Evolutionary conservation across 2,113 vertebrate genomes (phyloP), one percentile per base, ranked within the genome.

Genomic region (Apodemus sylvaticus): DNA sequence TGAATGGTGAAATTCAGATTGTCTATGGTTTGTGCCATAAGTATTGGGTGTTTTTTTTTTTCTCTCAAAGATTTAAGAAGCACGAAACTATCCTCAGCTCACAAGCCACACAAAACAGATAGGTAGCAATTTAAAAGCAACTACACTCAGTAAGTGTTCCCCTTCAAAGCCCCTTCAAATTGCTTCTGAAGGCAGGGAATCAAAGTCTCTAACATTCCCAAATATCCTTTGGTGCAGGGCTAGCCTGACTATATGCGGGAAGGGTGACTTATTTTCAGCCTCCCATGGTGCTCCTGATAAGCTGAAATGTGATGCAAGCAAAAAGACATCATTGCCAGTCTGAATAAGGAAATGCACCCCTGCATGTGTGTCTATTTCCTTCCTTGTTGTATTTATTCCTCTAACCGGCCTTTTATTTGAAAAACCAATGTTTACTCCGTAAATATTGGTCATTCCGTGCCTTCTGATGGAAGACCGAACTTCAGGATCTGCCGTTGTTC

Each of bases 241-340:
- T 66, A 94, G 91, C 78, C 55, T 93, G 34, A 87, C 94, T 92
- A 66, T 94, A 77, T 8, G 73, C 70, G 68, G 51, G 62, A 97
- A 96, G 58, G 24, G 34, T 77, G 94, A 86, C 51, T 94, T 85
- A 16, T 55, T 96, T 96, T 94, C n/a, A 90, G 11, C 24, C 8
- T 86, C 24, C 16, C 64, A 5, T 60, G 12, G n/a, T 89, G 93
- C 66, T 66, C 39, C 31, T 70, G 42, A 70, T 85, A 94, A 86
- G 66, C 55, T 91, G 9, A 5, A 82, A 79, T 36, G 81, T 73
- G 48, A 71, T 12, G 71, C 22, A 89, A 53, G 66, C 24, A 62
- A 58, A 81, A 68, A 0, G 45, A 24, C 24, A 89, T 94, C 86
- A 78, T 17, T 70, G 29, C 60, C 14, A 93, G 45, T 53, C 6